Evolutionary conservation across 2,797 vertebrate genomes (phyloP), one percentile per base, ranked within the genome.

Genomic region (Phyllotis vaccarum): DNA sequence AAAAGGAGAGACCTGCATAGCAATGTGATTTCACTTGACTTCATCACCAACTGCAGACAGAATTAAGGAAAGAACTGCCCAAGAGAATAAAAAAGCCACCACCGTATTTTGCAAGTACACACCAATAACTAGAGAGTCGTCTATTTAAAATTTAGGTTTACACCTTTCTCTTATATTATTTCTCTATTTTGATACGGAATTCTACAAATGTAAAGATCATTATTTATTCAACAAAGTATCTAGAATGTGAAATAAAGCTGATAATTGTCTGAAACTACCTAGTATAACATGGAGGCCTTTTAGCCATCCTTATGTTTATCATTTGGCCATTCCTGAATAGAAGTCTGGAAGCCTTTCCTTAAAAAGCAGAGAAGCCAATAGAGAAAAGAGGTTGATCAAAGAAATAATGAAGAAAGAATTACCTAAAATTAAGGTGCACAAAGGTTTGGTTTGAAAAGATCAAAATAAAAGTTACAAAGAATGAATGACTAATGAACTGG

Each of bases 141-240:
- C 40, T 76, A 64, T 79, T 52, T 83, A 95, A 89, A 91, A 89
- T 75, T 91, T 81, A 88, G 91, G 56, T 87, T 93, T 60, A 52
- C 0, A n/a, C 7, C 52, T 85, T 27, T 81, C 37, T 68, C 43
- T 60, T 86, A n/a, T 43, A 37, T n/a, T 82, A 2, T 58, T 89
- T 68, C 19, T 66, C 37, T 92, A 8, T 82, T 86, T 93, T 79
- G 21, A 3, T 27, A 19, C 21, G 89, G 19, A 62, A 52, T 86
- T 93, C 24, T 92, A 72, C 76, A n/a, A 90, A 70, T n/a, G 1
- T 70, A 91, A 80, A 34, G 91, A 46, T 79, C 29, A 27, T 58
- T 70, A 74, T 29, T 27, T 58, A 90, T 37, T 82, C 3, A 87
- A 34, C 10, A 75, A 40, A 58, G 76, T 66, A 78, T 6, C 37